These are phyloP conservation scores for Nemoura dubitans DNA, from an alignment of 2,888 invertebrate species.

Conservation along the genomic window DNA sequence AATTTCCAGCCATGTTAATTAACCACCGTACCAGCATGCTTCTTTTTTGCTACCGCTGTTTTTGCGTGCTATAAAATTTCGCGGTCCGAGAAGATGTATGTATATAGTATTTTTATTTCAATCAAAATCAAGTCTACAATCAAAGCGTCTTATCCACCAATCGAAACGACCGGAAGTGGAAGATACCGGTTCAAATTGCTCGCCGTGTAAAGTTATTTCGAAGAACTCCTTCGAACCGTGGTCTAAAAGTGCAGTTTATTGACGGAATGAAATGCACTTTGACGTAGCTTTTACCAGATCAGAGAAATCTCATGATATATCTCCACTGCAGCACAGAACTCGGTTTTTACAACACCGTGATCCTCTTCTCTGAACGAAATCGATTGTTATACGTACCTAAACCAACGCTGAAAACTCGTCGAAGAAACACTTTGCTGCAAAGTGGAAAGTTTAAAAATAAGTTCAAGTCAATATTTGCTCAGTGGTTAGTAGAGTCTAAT, in stretches of 20 bases:
- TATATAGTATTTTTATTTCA: background rate
- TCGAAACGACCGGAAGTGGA: background rate
- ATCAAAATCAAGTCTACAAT: background rate
- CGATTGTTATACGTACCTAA: background rate
- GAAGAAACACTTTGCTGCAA: background rate
- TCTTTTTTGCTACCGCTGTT: background rate
- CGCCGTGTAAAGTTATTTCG: background rate
- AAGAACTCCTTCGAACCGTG: background rate
- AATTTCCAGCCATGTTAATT: background rate
- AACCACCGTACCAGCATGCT: background rate
- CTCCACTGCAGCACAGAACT: background rate
- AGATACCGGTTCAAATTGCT: background rate
- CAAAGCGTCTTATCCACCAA: background rate
- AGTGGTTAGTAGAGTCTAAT: background rate
- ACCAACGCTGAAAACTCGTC: background rate
- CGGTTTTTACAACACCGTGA: background rate
- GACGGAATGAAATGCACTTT: background rate
- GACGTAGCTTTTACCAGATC: background rate
- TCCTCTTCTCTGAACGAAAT: background rate
- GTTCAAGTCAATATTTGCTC: constrained; percentile 9
- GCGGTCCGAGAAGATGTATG: background rate
- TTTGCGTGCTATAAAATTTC: background rate
- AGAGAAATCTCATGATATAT: background rate
- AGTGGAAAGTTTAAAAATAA: constrained; percentile 3
- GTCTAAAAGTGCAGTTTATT: background rate